These are phyloP conservation scores for Polyploca ridens DNA, from an alignment of 2,888 invertebrate genomes.

Conservation along the genomic window DNA sequence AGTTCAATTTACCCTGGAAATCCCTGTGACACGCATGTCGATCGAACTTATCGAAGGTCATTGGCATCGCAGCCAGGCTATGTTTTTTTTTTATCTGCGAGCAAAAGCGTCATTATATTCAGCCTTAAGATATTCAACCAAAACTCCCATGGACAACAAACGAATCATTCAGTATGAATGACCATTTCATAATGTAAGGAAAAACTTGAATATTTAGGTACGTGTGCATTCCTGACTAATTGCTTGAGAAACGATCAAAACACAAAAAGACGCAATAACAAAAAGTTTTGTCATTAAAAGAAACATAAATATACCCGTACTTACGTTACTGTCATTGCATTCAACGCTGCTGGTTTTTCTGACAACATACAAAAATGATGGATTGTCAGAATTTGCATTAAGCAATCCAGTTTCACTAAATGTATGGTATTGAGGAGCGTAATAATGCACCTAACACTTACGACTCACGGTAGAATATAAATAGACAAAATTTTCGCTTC, in stretches of 20 bases:
- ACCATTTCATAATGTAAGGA: background rate
- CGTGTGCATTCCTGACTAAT: background rate
- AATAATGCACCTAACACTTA: background rate
- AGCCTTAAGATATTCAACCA: too few relatives aligned
- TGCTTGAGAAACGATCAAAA: constrained; percentile 8
- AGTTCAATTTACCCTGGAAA: constrained; percentile 35
- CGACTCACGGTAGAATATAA: background rate
- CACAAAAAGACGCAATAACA: constrained; percentile 8
- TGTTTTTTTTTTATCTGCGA: background rate
- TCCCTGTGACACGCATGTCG: constrained; percentile 32
- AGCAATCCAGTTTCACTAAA: background rate
- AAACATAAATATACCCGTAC: background rate
- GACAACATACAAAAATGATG: background rate
- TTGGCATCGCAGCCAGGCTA: background rate
- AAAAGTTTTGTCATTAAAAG: background rate
- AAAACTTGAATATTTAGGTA: background rate
- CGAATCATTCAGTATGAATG: background rate
- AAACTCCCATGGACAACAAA: too few relatives aligned
- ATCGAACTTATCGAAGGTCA: constrained; percentile 15
- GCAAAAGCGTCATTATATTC: background rate
- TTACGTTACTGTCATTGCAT: background rate
- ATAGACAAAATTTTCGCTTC: background rate
- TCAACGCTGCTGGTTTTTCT: background rate
- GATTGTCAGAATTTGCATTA: background rate
- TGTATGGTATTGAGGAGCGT: background rate